Percentiles rank a stretch among this genome's conserved stretches.
Evolutionary conservation across 2,797 vertebrate species (phyloP).

Genomic region (Cryptoprocta ferox): DNA sequence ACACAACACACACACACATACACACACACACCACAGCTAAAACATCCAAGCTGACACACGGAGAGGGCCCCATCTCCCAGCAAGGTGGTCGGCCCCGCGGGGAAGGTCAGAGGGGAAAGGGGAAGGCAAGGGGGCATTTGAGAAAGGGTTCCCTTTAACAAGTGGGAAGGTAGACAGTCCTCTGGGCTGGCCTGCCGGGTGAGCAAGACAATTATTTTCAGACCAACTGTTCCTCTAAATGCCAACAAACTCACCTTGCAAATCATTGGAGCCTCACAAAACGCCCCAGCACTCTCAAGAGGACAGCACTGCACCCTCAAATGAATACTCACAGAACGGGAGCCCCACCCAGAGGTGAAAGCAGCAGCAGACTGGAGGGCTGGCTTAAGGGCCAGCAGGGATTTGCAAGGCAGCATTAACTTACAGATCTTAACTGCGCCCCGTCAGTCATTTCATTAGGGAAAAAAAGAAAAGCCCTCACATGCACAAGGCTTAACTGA

Average conservation of each 20-base stretch:
- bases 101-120: neutral
- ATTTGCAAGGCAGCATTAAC: neutral
- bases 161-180: neutral
- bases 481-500: neutral
- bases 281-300: neutral
- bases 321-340: neutral
- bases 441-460: neutral
- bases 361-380: neutral
- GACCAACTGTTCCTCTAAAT: neutral
- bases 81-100: accelerated
- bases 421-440: constrained; percentile 12
- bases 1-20: neutral
- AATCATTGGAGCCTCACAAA: neutral
- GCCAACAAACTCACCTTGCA: neutral
- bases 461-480: neutral
- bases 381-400: neutral
- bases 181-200: neutral
- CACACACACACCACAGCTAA: neutral
- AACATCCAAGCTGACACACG: neutral
- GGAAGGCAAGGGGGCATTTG: neutral
- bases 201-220: neutral
- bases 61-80: no score
- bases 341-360: neutral
- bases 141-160: neutral
- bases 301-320: neutral